Conservation (phyloP, 2,113 vertebrate species). For the Eurypyga helias region DNA sequence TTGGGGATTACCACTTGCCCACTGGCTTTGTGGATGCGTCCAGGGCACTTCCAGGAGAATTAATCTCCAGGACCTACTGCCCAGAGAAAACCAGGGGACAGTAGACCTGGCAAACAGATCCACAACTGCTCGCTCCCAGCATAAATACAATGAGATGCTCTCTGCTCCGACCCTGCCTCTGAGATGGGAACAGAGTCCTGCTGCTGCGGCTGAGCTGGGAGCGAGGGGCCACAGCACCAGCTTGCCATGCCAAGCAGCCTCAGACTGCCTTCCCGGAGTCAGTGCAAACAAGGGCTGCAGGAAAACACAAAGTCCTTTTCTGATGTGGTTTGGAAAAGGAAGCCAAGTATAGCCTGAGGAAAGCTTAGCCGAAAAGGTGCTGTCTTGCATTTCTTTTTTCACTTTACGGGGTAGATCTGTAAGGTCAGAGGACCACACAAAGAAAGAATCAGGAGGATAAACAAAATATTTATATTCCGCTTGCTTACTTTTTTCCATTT, state of each 20-base stretch:
- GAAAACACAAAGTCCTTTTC: conserved; percentile 44
- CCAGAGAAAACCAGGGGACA: background rate
- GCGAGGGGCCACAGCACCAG: background rate
- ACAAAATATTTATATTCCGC: conserved; percentile 44
- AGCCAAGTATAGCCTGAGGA: conserved; percentile 43
- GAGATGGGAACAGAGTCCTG: background rate
- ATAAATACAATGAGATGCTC: fast-evolving
- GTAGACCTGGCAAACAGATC: background rate
- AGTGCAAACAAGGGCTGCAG: conserved; percentile 39
- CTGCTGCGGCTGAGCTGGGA: fast-evolving
- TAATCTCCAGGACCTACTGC: background rate
- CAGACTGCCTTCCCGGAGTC: background rate
- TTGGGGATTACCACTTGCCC: background rate
- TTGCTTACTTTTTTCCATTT: conserved; percentile 24
- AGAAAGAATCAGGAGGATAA: conserved; percentile 18
- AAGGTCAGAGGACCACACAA: conserved; percentile 49
- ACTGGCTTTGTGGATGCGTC: fast-evolving
- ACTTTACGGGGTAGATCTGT: conserved; percentile 22
- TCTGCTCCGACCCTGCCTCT: background rate
- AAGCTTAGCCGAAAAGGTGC: conserved; percentile 48
- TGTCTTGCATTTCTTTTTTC: conserved; percentile 35
- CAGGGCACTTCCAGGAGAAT: background rate
- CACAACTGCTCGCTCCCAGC: background rate
- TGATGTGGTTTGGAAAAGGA: conserved; percentile 59
- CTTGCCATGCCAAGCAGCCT: background rate